phyloP scores from a whole-genome alignment of 2,888 invertebrate genomes.

The Agapetus fuscipes region DNA sequence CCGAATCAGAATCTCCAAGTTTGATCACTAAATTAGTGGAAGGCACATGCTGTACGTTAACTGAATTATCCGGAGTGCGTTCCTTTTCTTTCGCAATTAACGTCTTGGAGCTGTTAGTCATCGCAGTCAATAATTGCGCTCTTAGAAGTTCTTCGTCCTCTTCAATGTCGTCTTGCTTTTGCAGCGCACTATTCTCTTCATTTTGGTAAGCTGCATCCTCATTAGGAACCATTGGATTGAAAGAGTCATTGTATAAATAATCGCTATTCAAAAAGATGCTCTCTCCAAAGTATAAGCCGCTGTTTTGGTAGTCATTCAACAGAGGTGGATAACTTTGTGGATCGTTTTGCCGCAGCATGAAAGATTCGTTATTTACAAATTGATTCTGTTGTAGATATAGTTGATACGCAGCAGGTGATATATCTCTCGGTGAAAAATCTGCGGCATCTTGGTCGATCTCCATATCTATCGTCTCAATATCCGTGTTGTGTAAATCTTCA shows the following conservation, averaged over 20 bases:
- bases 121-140: conserved; percentile 48
- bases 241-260: too few species aligned
- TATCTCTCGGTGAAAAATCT: too few species aligned
- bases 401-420: too few species aligned
- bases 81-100: conserved; percentile 24
- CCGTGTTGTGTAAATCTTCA: conserved; percentile 33
- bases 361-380: not conserved
- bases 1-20: conserved; percentile 40
- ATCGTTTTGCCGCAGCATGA: not conserved
- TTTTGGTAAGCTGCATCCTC: too few species aligned
- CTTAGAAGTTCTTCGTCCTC: conserved; percentile 53
- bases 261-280: not conserved
- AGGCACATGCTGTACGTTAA: not conserved
- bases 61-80: not conserved
- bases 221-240: too few species aligned
- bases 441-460: conserved; percentile 38
- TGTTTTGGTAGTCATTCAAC: too few species aligned
- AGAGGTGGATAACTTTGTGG: not conserved
- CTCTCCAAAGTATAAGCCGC: too few species aligned
- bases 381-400: too few species aligned
- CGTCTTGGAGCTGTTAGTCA: conserved; percentile 47
- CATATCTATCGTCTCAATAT: conserved; percentile 45
- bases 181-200: not conserved
- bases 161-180: conserved; percentile 37
- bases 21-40: conserved; percentile 33